Conservation (phyloP, 2,113 vertebrate genomes). For the Antechinus stuartii region DNA sequence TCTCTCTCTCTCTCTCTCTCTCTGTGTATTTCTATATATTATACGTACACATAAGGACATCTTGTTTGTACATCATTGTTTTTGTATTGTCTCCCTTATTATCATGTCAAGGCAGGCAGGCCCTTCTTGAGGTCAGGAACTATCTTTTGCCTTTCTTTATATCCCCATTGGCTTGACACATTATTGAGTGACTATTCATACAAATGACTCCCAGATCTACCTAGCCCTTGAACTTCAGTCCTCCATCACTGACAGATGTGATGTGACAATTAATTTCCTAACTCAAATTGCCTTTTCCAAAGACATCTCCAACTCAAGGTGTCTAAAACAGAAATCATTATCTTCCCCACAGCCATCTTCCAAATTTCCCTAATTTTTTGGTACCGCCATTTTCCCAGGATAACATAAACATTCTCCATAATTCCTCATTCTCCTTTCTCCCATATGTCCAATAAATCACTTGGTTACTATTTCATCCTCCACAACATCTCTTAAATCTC, state of each 20-base stretch:
- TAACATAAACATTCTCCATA: not conserved
- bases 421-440: not conserved
- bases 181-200: not conserved
- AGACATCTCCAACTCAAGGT: not conserved
- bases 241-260: not conserved
- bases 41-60: not conserved
- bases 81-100: not conserved
- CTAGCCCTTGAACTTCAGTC: not conserved
- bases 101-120: not conserved
- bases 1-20: not conserved
- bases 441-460: not conserved
- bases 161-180: not conserved
- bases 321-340: not conserved
- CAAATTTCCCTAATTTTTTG: not conserved
- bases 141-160: not conserved
- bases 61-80: not conserved
- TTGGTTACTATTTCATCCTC: not conserved
- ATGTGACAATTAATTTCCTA: not conserved
- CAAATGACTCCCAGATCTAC: not conserved
- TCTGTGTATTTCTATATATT: not conserved
- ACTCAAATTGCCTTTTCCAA: not conserved
- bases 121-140: not conserved
- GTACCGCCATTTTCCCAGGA: not conserved
- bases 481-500: not conserved
- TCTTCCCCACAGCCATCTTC: not conserved